phyloP scores from a whole-genome alignment of 2,797 vertebrate species.

The Cichlasoma orientale region DNA sequence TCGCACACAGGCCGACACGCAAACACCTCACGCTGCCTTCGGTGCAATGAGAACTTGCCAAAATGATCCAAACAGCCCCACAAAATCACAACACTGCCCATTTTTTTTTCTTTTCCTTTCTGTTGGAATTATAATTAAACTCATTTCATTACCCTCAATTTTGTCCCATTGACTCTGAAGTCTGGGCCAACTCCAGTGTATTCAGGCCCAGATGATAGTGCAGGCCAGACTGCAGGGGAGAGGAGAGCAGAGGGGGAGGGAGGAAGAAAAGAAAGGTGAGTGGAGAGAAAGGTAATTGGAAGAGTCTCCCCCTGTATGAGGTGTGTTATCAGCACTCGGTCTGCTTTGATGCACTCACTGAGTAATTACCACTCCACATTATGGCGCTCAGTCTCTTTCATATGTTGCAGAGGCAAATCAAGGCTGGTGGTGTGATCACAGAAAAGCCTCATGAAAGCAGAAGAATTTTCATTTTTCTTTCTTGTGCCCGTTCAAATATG shows the following conservation, averaged over 20 bases:
- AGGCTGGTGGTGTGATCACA: conserved; percentile 34
- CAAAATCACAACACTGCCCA: conserved; percentile 34
- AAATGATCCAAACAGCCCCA: not conserved
- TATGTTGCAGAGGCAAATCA: conserved; percentile 36
- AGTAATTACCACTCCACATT: conserved; percentile 53
- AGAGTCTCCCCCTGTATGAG: not conserved
- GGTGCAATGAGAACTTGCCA: not conserved
- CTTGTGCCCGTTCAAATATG: not conserved
- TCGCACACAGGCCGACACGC: not conserved
- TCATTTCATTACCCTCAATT: conserved; percentile 67
- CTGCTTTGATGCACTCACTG: conserved; percentile 51
- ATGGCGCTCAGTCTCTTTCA: conserved; percentile 39
- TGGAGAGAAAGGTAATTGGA: conserved; percentile 29
- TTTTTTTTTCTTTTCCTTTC: not conserved
- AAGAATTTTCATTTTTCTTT: not conserved
- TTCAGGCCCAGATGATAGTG: conserved; percentile 26
- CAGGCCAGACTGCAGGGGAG: conserved; percentile 3
- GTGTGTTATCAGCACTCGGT: conserved; percentile 37
- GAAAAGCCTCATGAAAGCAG: not conserved
- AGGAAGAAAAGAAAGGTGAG: conserved; percentile 9
- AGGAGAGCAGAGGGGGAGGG: not conserved
- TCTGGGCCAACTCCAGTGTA: conserved; percentile 16
- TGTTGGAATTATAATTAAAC: conserved; percentile 66
- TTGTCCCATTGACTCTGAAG: conserved; percentile 45
- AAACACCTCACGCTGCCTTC: not conserved